These are phyloP conservation scores for Ecliptopera silaceata DNA, from an alignment of 2,888 invertebrate species.

Conservation along the genomic window DNA sequence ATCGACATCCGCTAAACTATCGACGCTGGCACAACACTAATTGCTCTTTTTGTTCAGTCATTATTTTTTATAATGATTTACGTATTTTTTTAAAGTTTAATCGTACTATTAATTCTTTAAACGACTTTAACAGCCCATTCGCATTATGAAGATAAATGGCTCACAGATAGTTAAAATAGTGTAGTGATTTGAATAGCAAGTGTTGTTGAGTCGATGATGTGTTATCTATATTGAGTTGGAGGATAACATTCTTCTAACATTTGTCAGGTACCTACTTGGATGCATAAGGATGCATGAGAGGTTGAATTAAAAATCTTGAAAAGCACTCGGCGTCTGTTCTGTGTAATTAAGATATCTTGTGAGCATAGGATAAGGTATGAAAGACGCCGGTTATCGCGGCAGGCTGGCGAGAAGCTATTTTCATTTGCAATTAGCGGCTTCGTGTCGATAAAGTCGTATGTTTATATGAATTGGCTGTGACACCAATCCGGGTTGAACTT, in stretches of 20 bases:
- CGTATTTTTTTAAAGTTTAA: slow-evolving; percentile 64
- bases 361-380: slow-evolving; percentile 55
- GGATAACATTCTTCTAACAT: slow-evolving; percentile 39
- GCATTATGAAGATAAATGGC: slow-evolving; percentile 71
- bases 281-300: slow-evolving; percentile 44
- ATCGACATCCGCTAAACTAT: slow-evolving; percentile 81
- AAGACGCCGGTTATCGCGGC: slow-evolving; percentile 41
- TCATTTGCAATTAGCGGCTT: slow-evolving; percentile 65
- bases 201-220: slow-evolving; percentile 26
- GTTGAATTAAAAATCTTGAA: slow-evolving; percentile 62
- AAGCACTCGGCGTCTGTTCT: slow-evolving; percentile 40
- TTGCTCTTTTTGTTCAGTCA: slow-evolving; percentile 71
- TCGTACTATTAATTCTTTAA: slow-evolving; percentile 69
- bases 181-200: slow-evolving; percentile 33
- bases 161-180: slow-evolving; percentile 43
- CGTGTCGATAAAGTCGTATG: slow-evolving; percentile 45
- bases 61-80: slow-evolving; percentile 75
- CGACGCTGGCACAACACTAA: slow-evolving; percentile 77
- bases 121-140: slow-evolving; percentile 64
- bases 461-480: slow-evolving; percentile 40
- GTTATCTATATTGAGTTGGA: slow-evolving; percentile 25
- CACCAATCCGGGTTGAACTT: slow-evolving; percentile 17
- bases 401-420: slow-evolving; percentile 61
- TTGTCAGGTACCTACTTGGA: slow-evolving; percentile 57
- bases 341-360: slow-evolving; percentile 65